Percentiles rank a stretch among this genome's conserved stretches.
These are phyloP conservation scores for Tetragonula clypearis DNA, from an alignment of 1,140 invertebrate species.

Conservation along the genomic window DNA sequence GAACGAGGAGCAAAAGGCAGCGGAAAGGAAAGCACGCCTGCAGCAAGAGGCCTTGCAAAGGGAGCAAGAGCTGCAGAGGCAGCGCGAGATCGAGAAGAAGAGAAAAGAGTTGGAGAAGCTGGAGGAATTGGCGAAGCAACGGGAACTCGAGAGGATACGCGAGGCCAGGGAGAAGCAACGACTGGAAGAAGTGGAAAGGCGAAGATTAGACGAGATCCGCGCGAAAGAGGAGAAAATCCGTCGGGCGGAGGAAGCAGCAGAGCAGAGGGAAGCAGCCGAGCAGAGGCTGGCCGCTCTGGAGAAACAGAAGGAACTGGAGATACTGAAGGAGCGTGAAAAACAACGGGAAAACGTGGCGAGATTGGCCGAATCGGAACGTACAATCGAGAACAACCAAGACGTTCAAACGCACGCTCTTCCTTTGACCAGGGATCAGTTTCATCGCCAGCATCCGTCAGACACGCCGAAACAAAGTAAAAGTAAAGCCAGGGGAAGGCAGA, in stretches of 20 bases:
- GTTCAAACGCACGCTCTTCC: constrained; percentile 56
- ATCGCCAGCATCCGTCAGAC: constrained; percentile 66
- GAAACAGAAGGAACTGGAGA: constrained; percentile 40
- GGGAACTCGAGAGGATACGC: constrained; percentile 74
- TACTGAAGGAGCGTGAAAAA: constrained; percentile 21
- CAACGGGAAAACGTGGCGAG: constrained; percentile 33
- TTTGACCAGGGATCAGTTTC: constrained; percentile 59
- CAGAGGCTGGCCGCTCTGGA: constrained; percentile 46
- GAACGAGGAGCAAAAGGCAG: constrained; percentile 72
- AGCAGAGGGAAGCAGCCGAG: constrained; percentile 50
- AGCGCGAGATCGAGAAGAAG: constrained; percentile 75
- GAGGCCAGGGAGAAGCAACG: constrained; percentile 73
- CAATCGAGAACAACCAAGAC: constrained; percentile 10
- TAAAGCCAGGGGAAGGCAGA: constrained; percentile 47
- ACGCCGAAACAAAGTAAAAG: constrained; percentile 45
- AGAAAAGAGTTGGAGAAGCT: constrained; percentile 74
- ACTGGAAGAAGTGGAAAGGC: constrained; percentile 68
- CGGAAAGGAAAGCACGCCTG: constrained; percentile 74
- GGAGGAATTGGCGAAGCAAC: constrained; percentile 72
- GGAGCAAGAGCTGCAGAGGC: constrained; percentile 74
- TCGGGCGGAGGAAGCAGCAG: constrained; percentile 55
- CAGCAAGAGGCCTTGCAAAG: constrained; percentile 70
- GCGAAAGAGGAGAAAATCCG: constrained; percentile 65
- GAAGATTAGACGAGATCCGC: constrained; percentile 63
- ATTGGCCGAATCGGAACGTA: too few relatives aligned